Evolutionary conservation across 2,797 vertebrate genomes (phyloP).

Genomic region (Pitangus sulphuratus): DNA sequence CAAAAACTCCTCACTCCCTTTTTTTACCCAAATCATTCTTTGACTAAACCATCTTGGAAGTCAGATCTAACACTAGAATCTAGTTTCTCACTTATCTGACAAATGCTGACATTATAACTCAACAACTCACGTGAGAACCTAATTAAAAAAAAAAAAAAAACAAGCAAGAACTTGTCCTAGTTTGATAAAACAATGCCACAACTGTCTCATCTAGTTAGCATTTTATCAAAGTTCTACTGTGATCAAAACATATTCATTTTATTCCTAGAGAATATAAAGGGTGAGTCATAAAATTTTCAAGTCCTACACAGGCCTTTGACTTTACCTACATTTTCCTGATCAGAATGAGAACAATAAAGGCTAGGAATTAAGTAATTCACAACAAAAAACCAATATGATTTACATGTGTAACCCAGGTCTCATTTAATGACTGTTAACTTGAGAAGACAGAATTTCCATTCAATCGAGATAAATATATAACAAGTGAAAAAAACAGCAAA

Average conservation of each 20-base stretch:
- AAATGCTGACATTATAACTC: slow-evolving; percentile 16
- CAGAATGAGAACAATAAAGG: background rate
- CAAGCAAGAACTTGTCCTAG: background rate
- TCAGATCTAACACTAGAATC: background rate
- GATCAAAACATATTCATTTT: background rate
- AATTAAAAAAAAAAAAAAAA: background rate
- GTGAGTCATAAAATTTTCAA: background rate
- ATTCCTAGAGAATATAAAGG: background rate
- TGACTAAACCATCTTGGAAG: background rate
- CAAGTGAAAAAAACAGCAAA: background rate
- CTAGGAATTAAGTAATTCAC: background rate
- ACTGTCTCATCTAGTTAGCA: background rate
- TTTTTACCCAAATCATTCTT: background rate
- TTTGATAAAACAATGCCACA: background rate
- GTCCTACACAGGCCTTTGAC: background rate
- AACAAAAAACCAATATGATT: background rate
- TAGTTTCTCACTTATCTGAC: background rate
- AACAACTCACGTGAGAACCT: background rate
- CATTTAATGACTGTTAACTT: background rate
- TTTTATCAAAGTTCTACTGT: background rate
- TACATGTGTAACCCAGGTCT: background rate
- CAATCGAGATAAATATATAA: background rate
- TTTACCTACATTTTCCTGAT: background rate
- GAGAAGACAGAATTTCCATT: background rate
- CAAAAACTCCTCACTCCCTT: background rate